phyloP scores from a whole-genome alignment of 53 echinoderm and acorn worm genomes.

The Mesocentrotus franciscanus region DNA sequence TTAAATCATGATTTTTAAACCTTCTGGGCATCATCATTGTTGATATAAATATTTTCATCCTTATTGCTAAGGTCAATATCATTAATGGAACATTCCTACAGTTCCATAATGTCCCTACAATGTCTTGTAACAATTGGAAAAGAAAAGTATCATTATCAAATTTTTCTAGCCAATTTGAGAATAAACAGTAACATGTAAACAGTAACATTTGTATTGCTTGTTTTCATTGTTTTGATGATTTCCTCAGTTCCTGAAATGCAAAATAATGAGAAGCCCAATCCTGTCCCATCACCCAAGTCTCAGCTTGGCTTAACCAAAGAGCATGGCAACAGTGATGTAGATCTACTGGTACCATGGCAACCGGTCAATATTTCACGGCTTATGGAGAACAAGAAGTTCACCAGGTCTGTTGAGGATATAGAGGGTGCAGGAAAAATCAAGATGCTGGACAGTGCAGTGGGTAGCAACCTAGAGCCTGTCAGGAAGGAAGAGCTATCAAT shows the following conservation, averaged over 20 bases:
- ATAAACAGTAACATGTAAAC: neutral
- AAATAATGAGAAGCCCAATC: neutral
- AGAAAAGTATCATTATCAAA: too few species aligned
- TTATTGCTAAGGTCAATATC: too few species aligned
- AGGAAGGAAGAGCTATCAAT: constrained; percentile 9
- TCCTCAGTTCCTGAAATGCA: constrained; percentile 37
- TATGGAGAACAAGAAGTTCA: constrained; percentile 49
- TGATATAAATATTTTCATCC: too few species aligned
- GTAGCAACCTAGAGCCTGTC: neutral
- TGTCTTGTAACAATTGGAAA: too few species aligned
- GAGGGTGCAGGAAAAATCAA: neutral
- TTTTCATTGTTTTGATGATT: neutral
- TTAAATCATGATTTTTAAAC: too few species aligned
- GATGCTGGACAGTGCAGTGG: neutral
- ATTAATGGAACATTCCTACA: too few species aligned
- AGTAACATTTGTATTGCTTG: neutral
- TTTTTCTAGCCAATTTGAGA: neutral
- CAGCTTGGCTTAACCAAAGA: constrained; percentile 43
- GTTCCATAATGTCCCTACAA: too few species aligned
- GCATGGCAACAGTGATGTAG: constrained; percentile 48
- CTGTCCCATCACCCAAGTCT: neutral
- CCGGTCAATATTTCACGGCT: neutral
- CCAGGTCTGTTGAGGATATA: constrained; percentile 9
- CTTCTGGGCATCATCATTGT: too few species aligned
- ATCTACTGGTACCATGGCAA: constrained; percentile 60